phyloP scores from a whole-genome alignment of 2,888 invertebrate species.

The Orchesella flavescens region DNA sequence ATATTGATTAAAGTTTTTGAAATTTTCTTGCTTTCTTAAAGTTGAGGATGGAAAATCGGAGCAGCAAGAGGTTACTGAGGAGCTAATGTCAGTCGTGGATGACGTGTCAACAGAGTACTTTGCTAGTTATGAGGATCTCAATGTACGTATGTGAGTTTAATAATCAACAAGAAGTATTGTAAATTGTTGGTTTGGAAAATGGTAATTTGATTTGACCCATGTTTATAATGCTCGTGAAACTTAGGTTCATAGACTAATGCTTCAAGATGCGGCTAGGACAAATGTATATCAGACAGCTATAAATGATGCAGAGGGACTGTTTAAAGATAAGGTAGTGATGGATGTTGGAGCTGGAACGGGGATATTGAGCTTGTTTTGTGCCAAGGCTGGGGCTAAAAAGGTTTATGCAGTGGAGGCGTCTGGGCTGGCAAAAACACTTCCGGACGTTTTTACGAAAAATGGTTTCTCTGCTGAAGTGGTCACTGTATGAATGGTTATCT shows the following conservation, averaged over 20 bases:
- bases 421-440: constrained; percentile 80
- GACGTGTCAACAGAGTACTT: constrained; percentile 77
- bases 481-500: too few species aligned
- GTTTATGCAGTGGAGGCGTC: constrained; percentile 91
- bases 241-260: constrained; percentile 87
- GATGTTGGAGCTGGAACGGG: constrained; percentile 91
- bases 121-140: constrained; percentile 83
- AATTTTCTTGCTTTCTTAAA: too few species aligned
- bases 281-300: constrained; percentile 88
- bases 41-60: too few species aligned
- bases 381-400: constrained; percentile 89
- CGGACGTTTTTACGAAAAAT: constrained; percentile 83
- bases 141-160: constrained; percentile 77
- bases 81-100: constrained; percentile 17
- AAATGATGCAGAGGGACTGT: constrained; percentile 78
- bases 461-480: constrained; percentile 80
- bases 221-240: neutral
- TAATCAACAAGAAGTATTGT: constrained; percentile 56
- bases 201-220: constrained; percentile 69
- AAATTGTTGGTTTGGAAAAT: neutral
- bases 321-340: constrained; percentile 86
- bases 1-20: too few species aligned
- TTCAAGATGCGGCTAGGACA: constrained; percentile 84
- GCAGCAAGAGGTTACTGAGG: neutral
- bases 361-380: constrained; percentile 91